phyloP scores from a whole-genome alignment of 2,888 invertebrate species.

The Cephus runcator region DNA sequence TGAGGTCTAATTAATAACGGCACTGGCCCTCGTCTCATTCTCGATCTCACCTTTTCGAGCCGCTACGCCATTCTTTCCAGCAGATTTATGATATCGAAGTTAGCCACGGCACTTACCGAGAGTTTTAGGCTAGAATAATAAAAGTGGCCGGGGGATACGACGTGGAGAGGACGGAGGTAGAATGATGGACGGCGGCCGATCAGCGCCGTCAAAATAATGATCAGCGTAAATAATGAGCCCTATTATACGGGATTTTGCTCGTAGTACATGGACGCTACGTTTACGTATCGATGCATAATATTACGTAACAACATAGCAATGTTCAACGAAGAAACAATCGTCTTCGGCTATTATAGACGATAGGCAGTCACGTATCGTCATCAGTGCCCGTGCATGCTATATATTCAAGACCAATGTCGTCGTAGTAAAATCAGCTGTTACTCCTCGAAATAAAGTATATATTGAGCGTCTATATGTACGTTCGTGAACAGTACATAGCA shows the following conservation, averaged over 20 bases:
- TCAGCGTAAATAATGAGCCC: conserved; percentile 59
- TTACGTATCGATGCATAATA: neutral
- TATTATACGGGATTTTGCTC: conserved; percentile 34
- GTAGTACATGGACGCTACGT: neutral
- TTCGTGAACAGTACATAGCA: neutral
- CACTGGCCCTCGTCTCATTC: conserved; percentile 9
- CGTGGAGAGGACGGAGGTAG: conserved; percentile 32
- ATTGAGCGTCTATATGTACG: neutral
- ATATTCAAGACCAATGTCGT: neutral
- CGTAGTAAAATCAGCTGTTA: neutral
- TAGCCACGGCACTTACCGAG: conserved; percentile 53
- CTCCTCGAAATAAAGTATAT: neutral
- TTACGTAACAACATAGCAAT: neutral
- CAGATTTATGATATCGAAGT: conserved; percentile 57
- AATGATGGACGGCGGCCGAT: conserved; percentile 62
- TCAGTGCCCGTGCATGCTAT: neutral
- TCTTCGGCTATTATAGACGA: neutral
- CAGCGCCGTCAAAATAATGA: conserved; percentile 62
- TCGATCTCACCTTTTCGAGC: neutral
- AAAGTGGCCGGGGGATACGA: conserved; percentile 36
- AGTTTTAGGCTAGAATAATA: conserved; percentile 52
- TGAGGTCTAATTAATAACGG: conserved; percentile 35
- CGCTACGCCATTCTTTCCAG: conserved; percentile 34
- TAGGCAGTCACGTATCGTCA: neutral
- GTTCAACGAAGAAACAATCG: neutral